Percentiles rank a stretch among this genome's conserved stretches.
Evolutionary conservation across 2,113 vertebrate species (phyloP).

Genomic region (Climacteris rufus): DNA sequence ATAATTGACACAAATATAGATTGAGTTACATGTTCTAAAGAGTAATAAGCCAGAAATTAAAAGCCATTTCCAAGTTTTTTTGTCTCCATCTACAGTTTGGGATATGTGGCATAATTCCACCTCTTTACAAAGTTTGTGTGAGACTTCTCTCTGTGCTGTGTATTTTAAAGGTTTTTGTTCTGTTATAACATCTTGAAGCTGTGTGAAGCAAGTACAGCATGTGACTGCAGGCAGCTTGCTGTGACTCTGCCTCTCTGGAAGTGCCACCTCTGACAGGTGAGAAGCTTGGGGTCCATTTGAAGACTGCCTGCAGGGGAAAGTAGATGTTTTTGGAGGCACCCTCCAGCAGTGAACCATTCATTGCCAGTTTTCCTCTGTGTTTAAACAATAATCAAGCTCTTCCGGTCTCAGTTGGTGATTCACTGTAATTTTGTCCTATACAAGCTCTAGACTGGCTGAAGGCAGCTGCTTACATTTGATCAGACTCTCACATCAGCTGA

Average conservation of each 20-base stretch:
- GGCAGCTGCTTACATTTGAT: neutral
- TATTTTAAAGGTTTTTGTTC: neutral
- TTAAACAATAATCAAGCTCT: slow-evolving; percentile 11
- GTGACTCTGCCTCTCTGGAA: neutral
- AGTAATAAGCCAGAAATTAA: neutral
- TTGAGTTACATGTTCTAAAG: neutral
- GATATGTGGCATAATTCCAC: neutral
- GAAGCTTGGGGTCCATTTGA: neutral
- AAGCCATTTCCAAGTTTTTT: neutral
- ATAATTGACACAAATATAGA: neutral
- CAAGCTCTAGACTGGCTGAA: neutral
- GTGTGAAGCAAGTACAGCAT: neutral
- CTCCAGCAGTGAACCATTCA: neutral
- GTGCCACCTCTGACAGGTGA: neutral
- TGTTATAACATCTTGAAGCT: neutral
- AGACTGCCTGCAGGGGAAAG: neutral
- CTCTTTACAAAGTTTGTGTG: neutral
- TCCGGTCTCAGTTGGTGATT: slow-evolving; percentile 3
- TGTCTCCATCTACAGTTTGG: neutral
- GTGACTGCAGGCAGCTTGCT: neutral
- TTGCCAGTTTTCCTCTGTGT: neutral
- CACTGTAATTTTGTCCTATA: neutral
- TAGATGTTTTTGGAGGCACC: neutral
- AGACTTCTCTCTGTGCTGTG: neutral
- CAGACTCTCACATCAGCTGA: neutral